These are phyloP conservation scores for Tachina lurida DNA, from an alignment of 2,888 invertebrate species.

Conservation along the genomic window DNA sequence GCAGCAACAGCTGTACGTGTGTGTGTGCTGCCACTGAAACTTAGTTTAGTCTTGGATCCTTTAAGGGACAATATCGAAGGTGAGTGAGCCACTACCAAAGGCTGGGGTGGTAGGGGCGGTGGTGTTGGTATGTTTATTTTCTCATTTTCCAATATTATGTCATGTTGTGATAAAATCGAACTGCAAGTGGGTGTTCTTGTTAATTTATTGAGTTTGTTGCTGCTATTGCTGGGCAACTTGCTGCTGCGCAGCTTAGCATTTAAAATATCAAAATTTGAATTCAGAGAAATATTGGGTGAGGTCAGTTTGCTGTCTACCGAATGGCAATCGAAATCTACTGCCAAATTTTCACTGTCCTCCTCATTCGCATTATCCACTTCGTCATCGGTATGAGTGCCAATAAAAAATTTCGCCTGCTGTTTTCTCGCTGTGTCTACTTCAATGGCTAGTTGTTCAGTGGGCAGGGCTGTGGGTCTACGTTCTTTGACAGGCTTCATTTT, in stretches of 20 bases:
- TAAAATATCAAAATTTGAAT: slow-evolving; percentile 46
- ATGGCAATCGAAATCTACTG: slow-evolving; percentile 33
- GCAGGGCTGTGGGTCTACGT: slow-evolving; percentile 79
- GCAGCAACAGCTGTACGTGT: slow-evolving; percentile 5
- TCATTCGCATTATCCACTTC: slow-evolving; percentile 70
- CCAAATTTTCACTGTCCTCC: slow-evolving; percentile 15
- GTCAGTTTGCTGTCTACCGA: slow-evolving; percentile 15
- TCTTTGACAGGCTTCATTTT: slow-evolving; percentile 80
- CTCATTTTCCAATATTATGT: slow-evolving; percentile 27
- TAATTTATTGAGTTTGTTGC: slow-evolving; percentile 62
- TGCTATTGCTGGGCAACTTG: slow-evolving; percentile 59
- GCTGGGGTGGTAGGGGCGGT: slow-evolving; percentile 76
- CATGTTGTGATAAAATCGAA: slow-evolving; percentile 46
- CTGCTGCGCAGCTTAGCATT: slow-evolving; percentile 49
- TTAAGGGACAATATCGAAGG: slow-evolving; percentile 64
- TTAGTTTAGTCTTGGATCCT: slow-evolving; percentile 53
- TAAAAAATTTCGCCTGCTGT: slow-evolving; percentile 77
- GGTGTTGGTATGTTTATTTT: slow-evolving; percentile 78
- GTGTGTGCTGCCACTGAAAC: slow-evolving; percentile 23
- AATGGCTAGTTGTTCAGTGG: slow-evolving; percentile 75
- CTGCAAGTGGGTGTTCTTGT: slow-evolving; percentile 47
- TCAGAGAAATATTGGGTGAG: slow-evolving; percentile 48
- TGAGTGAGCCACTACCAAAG: slow-evolving; percentile 72
- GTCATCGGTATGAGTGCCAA: slow-evolving; percentile 74
- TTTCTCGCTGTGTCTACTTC: slow-evolving; percentile 33